Conservation (phyloP, 1,140 invertebrate species). For the Hydropsyche tenuis region DNA sequence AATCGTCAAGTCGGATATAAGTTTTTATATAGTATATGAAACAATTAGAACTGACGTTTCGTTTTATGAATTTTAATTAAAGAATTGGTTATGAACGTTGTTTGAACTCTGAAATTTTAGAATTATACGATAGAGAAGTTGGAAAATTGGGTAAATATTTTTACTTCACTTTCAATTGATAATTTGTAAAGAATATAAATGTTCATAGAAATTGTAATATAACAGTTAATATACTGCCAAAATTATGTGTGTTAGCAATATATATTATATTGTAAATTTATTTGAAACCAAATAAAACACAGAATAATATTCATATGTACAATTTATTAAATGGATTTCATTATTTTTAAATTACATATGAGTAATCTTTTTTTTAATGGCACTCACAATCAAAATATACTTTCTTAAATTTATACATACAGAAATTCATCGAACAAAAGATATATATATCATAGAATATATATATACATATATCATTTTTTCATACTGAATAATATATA, state of each 20-base stretch:
- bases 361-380: slow-evolving; percentile 41
- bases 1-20: too few species aligned
- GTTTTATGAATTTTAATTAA: too few species aligned
- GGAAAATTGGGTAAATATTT: too few species aligned
- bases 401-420: slow-evolving; percentile 16
- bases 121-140: too few species aligned
- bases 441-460: slow-evolving; percentile 26
- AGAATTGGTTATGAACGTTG: too few species aligned
- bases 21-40: too few species aligned
- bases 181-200: too few species aligned
- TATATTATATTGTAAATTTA: neutral
- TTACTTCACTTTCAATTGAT: too few species aligned
- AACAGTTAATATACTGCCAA: neutral
- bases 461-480: slow-evolving; percentile 22
- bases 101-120: too few species aligned
- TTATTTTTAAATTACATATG: slow-evolving; percentile 28
- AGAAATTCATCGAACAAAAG: neutral
- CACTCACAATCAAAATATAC: slow-evolving; percentile 39
- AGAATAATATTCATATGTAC: slow-evolving; percentile 40
- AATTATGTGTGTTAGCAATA: neutral
- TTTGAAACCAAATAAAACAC: neutral
- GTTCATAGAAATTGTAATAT: too few species aligned
- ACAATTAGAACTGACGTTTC: too few species aligned
- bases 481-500: neutral
- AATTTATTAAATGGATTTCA: slow-evolving; percentile 45